These are phyloP conservation scores for Bovichtus variegatus DNA, from an alignment of 2,797 vertebrate genomes.

Conservation along the genomic window DNA sequence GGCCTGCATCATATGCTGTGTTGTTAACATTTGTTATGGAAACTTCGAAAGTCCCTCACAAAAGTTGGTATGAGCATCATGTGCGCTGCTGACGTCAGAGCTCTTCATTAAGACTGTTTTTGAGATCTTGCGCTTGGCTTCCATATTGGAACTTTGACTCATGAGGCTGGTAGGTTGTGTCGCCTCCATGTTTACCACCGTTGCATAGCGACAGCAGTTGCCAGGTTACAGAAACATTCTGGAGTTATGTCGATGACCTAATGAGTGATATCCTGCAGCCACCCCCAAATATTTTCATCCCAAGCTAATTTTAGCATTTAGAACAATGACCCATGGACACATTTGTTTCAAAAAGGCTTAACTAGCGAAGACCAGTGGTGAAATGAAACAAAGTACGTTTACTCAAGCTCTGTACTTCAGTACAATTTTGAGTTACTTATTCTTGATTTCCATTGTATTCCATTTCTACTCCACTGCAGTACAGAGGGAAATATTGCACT, in stretches of 20 bases:
- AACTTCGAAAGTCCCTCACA: slow-evolving; percentile 51
- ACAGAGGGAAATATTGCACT: neutral
- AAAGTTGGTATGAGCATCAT: slow-evolving; percentile 50
- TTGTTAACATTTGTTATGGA: slow-evolving; percentile 74
- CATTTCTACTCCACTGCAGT: neutral
- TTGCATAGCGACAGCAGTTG: slow-evolving; percentile 68
- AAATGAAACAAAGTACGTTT: neutral
- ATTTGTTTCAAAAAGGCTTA: slow-evolving; percentile 14
- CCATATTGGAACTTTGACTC: slow-evolving; percentile 75
- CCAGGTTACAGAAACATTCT: slow-evolving; percentile 60
- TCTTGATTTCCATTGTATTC: neutral
- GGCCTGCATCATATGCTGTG: slow-evolving; percentile 57
- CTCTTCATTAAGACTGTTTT: slow-evolving; percentile 60
- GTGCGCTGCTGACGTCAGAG: slow-evolving; percentile 46
- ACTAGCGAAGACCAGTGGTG: neutral
- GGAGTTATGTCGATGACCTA: slow-evolving; percentile 64
- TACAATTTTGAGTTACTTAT: neutral
- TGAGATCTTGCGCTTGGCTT: slow-evolving; percentile 61
- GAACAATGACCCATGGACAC: neutral
- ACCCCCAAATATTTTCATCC: slow-evolving; percentile 48
- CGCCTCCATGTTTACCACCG: slow-evolving; percentile 70
- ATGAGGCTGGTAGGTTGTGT: slow-evolving; percentile 65
- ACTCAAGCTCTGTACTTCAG: neutral
- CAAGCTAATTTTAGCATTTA: slow-evolving; percentile 61
- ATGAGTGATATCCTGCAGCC: slow-evolving; percentile 56